Base-by-base conservation (phyloP, 1,140 invertebrate species). In the Dinothrombium tinctorium region DNA sequence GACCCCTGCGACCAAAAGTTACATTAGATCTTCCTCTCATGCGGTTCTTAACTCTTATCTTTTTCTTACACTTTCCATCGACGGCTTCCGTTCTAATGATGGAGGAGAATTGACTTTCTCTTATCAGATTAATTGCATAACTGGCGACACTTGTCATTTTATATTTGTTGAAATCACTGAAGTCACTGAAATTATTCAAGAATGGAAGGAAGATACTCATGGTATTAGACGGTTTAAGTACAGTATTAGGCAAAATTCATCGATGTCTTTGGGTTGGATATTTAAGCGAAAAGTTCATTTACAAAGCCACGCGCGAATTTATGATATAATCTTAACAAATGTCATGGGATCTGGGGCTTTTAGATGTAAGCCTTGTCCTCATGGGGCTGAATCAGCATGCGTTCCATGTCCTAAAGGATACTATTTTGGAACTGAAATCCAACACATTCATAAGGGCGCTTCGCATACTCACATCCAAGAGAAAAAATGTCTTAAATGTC, bases 281-380 rank as follows among this genome's bases (percentile, higher is more conserved):
- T 71, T 72, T 53, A 61, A 67, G 46, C 53, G 50, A 37, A 43
- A 33, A 11, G 36, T 50, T 2, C 48, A 37, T 5, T n/a, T n/a
- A n/a, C 44, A 43, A 15, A 59, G 60, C 36, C 43, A 55, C 24
- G 65, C 64, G 15, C 62, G 59, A 48, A 67, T 73, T 26, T 69
- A 60, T 50, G 54, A 57, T 22, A 59, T 73, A 14, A 61, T 65
- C 43, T 57, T 73, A 3, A 67, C 67, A n/a, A 71, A 73, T 52
- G 68, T 64, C 0, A 49, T 66, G n/a, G 56, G 60, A 39, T 63
- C 67, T 33, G 69, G 69, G 19, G 68, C 69, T 5, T 54, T 55
- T 3, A 50, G 49, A 3, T 72, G 69, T 52, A 49, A 62, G 17
- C 55, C 56, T 15, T 72, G 69, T 58, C 65, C 62, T 12, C 55